Evolutionary conservation across 2,888 invertebrate species (phyloP).

Genomic region (Balanococcus diminutus): DNA sequence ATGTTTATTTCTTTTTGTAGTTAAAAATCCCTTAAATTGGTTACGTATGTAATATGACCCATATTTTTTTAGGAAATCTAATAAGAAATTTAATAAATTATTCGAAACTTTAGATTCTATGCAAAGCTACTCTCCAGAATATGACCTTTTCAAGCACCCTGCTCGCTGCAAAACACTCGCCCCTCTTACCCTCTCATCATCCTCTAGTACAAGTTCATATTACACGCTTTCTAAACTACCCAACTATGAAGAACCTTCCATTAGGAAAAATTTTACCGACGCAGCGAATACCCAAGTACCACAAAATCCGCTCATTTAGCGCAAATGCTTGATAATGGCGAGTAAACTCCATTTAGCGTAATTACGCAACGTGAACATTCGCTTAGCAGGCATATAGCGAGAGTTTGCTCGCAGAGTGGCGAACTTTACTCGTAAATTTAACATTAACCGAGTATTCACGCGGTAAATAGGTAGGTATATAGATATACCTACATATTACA

Average conservation of each 20-base stretch:
- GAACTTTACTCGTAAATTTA: neutral
- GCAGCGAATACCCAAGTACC: neutral
- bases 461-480: too few relatives aligned
- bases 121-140: too few relatives aligned
- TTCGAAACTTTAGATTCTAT: too few relatives aligned
- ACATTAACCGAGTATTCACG: neutral
- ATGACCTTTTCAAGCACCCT: too few relatives aligned
- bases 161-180: neutral
- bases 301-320: neutral
- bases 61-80: too few relatives aligned
- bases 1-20: too few relatives aligned
- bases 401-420: neutral
- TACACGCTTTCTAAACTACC: neutral
- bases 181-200: neutral
- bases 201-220: neutral
- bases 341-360: slow-evolving; percentile 8
- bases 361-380: neutral
- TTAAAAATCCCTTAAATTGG: too few relatives aligned
- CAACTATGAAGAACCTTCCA: neutral
- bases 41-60: too few relatives aligned
- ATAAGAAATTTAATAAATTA: too few relatives aligned
- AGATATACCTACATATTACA: too few relatives aligned
- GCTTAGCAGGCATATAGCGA: neutral
- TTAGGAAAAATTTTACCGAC: neutral
- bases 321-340: neutral